Evolutionary conservation across 2,888 invertebrate species (phyloP), one percentile per base, ranked within the genome.

Genomic region (Oscheius sp.): DNA sequence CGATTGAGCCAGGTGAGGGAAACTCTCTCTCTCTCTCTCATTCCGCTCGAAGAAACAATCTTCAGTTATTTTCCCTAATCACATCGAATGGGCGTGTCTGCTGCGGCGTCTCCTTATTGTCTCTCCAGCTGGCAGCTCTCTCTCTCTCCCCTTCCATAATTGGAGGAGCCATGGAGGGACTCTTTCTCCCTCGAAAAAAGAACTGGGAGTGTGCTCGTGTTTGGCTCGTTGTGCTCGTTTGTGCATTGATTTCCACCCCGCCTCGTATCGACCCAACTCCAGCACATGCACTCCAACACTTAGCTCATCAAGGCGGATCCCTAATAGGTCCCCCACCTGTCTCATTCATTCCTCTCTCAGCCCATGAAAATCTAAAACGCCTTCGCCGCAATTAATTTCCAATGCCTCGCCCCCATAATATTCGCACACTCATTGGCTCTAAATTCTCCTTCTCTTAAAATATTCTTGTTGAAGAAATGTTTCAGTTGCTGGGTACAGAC

Each of bases 241-340:
- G 48, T 23, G 64, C 64, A 64, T 64, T 64, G 64, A 64, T 64
- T 64, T 64, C 64, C 29, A 64, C 64, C 64, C 64, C 34, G 48
- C 64, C 27, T 50, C 50, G 48, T 64, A 64, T 64, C 64, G 64
- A 64, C 48, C 64, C 34, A 50, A 34, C 64, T 64, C 64, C 61
- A 61, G 61, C 61, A 61, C 61, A 61, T 61, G 61, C 61, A 61
- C 61, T 61, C 61, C 61, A 61, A 45, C 61, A 61, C 61, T 61
- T 61, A 61, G 61, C 61, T 61, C 61, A 61, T 61, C 61, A 61
- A 45, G 45, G 15, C 61, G 45, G 45, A 17, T 61, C 29, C 42
- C 61, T 45, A 58, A 58, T 39, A 37, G 57, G 39, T 10, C 23
- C 15, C 45, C 42, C 52, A 29, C 50, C 37, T 64, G 37, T 17